These are phyloP conservation scores for Camponotus vicinus DNA, from an alignment of 1,140 invertebrate genomes.

Conservation along the genomic window DNA sequence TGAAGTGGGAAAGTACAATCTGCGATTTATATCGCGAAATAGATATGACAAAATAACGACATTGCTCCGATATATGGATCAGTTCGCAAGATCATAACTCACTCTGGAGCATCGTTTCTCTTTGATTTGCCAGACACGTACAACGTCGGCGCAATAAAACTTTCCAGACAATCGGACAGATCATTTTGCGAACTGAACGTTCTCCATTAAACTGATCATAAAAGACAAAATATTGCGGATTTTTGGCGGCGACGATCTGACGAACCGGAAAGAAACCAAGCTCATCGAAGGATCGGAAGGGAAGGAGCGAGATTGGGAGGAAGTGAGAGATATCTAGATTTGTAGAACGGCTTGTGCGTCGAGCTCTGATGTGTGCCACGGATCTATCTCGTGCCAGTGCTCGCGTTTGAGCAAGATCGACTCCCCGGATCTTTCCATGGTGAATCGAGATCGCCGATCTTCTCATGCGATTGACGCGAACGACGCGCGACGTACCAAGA, in stretches of 20 bases:
- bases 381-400: slow-evolving; percentile 54
- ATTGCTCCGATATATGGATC: slow-evolving; percentile 9
- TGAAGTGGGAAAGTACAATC: slow-evolving; percentile 26
- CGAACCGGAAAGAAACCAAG: slow-evolving; percentile 32
- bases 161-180: neutral
- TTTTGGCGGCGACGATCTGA: neutral
- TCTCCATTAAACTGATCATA: slow-evolving; percentile 12
- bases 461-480: slow-evolving; percentile 13
- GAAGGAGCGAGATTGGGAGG: slow-evolving; percentile 3
- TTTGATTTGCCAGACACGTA: neutral
- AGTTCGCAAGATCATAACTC: neutral
- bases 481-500: neutral
- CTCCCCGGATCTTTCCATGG: slow-evolving; percentile 27
- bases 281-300: neutral
- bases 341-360: slow-evolving; percentile 53
- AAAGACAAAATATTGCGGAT: slow-evolving; percentile 13
- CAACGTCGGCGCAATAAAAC: neutral
- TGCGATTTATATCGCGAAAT: slow-evolving; percentile 33
- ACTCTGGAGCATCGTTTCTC: neutral
- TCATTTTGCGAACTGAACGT: neutral
- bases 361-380: slow-evolving; percentile 48
- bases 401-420: slow-evolving; percentile 40
- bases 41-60: neutral
- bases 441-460: slow-evolving; percentile 35
- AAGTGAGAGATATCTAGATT: slow-evolving; percentile 64